Evolutionary conservation across 1,140 invertebrate genomes (phyloP).

Genomic region (Drosophila tropicalis): DNA sequence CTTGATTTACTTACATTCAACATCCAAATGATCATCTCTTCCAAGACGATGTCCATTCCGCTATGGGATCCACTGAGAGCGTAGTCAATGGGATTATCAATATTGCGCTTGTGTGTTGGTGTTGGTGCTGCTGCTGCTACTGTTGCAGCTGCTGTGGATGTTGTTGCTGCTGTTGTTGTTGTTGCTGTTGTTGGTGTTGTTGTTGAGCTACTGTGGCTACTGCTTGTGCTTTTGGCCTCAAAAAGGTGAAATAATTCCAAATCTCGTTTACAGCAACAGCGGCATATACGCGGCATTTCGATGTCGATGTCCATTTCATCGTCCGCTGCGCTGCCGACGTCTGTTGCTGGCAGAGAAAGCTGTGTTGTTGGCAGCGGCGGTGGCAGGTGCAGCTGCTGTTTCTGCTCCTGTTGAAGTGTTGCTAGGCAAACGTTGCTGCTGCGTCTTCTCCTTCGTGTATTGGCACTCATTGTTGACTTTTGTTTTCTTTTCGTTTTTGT

Average conservation of each 20-base stretch:
- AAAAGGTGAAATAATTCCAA: constrained; percentile 62
- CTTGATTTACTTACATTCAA: constrained; percentile 64
- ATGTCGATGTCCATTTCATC: constrained; percentile 11
- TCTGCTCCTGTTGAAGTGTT: constrained; percentile 1
- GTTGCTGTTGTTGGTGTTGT: constrained; percentile 1
- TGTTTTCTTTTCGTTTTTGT: constrained; percentile 26
- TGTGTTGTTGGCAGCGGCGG: constrained; percentile 20
- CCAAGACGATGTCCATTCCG: constrained; percentile 65
- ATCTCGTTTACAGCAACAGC: constrained; percentile 64
- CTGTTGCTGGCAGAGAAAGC: constrained; percentile 42
- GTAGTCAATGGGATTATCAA: constrained; percentile 68
- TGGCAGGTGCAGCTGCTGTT: constrained; percentile 15
- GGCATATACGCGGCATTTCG: constrained; percentile 62
- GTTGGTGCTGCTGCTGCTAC: constrained; percentile 11
- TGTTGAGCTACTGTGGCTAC: constrained; percentile 8
- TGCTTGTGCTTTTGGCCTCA: constrained; percentile 35
- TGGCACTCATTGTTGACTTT: constrained; percentile 57
- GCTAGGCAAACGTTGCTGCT: constrained; percentile 16
- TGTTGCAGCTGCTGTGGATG: constrained; percentile 22
- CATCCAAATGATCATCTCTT: constrained; percentile 71
- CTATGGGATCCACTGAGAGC: constrained; percentile 58
- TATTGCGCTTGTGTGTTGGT: constrained; percentile 44
- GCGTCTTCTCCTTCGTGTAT: constrained; percentile 36
- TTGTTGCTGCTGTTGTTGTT: constrained; percentile 11
- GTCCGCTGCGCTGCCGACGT: constrained; percentile 19